phyloP scores from a whole-genome alignment of 2,113 vertebrate genomes.

The Centropus unirufus region DNA sequence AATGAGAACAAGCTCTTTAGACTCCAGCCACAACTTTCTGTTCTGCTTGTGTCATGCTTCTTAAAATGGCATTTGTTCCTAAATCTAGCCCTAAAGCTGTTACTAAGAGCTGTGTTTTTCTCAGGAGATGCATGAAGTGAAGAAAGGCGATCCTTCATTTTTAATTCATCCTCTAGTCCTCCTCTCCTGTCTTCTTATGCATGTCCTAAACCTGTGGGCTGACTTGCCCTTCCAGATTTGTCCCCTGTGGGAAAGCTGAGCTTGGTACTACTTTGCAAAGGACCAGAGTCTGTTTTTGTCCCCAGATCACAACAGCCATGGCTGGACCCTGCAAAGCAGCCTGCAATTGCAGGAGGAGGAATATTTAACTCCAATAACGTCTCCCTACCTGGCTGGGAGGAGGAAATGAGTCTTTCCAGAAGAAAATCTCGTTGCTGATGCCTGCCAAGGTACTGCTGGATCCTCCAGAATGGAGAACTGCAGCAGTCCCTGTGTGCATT shows the following conservation, averaged over 20 bases:
- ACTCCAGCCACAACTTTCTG: background rate
- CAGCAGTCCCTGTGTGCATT: background rate
- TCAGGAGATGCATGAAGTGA: background rate
- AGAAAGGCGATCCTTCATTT: background rate
- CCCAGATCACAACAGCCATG: background rate
- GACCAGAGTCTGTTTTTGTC: background rate
- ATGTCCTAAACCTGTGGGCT: background rate
- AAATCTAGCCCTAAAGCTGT: background rate
- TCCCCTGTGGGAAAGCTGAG: background rate
- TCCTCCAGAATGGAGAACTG: accelerated
- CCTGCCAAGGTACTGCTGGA: accelerated
- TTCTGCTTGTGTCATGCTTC: background rate
- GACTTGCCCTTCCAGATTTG: background rate
- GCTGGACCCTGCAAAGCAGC: background rate
- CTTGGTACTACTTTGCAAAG: background rate
- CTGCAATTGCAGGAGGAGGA: background rate
- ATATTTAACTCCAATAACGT: background rate
- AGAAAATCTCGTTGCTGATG: accelerated
- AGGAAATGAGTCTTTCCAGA: background rate
- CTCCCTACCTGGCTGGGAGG: background rate
- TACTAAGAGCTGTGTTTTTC: background rate
- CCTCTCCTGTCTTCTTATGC: background rate
- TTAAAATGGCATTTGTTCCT: conserved; percentile 14
- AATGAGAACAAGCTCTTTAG: conserved; percentile 11
- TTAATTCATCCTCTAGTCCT: background rate